Evolutionary conservation across 2,888 invertebrate species (phyloP).

Genomic region (Lissocephala sabroskyi): DNA sequence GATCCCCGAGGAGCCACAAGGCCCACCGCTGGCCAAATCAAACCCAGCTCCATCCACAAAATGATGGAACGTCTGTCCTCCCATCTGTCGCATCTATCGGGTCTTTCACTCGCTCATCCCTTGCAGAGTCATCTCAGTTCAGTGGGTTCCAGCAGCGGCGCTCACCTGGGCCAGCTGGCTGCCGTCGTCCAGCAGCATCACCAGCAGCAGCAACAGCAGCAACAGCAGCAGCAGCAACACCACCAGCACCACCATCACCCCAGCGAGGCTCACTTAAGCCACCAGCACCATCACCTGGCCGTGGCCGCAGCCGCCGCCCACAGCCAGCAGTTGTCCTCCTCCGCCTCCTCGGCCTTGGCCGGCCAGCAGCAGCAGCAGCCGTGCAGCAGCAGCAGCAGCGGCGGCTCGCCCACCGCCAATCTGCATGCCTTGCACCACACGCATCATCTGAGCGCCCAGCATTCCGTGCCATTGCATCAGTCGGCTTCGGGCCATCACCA

Average conservation of each 20-base stretch:
- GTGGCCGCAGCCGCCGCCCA: conserved; percentile 43
- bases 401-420: conserved; percentile 50
- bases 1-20: conserved; percentile 8
- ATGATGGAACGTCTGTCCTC: conserved; percentile 74
- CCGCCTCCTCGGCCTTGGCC: too few relatives aligned
- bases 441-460: conserved; percentile 35
- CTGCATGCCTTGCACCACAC: conserved; percentile 45
- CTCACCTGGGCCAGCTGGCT: conserved; percentile 53
- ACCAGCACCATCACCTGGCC: conserved; percentile 50
- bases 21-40: conserved; percentile 13
- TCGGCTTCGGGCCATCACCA: conserved; percentile 29
- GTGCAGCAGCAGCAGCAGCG: conserved; percentile 53
- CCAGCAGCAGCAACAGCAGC: conserved; percentile 54
- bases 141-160: conserved; percentile 50
- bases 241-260: conserved; percentile 48
- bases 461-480: conserved; percentile 40
- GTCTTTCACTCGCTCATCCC: conserved; percentile 72
- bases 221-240: conserved; percentile 53
- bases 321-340: conserved; percentile 15
- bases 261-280: conserved; percentile 30
- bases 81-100: conserved; percentile 70
- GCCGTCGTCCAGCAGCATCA: conserved; percentile 48
- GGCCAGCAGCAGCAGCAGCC: conserved; percentile 55
- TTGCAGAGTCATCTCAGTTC: conserved; percentile 70
- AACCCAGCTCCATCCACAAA: conserved; percentile 46